phyloP scores from a whole-genome alignment of 2,888 invertebrate genomes.

The Pandemis heparana region DNA sequence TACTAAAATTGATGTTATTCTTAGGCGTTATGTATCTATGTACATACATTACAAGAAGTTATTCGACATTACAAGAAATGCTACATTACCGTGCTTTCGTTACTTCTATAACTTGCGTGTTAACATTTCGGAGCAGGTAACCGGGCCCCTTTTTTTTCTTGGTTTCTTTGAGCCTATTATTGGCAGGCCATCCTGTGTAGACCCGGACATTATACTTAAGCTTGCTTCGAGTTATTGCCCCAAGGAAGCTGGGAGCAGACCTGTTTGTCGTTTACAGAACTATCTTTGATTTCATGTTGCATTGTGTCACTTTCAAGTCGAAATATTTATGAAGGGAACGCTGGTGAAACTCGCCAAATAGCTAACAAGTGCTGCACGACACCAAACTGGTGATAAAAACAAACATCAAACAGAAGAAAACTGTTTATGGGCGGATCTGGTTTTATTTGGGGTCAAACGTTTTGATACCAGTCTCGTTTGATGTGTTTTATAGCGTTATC shows the following conservation, averaged over 20 bases:
- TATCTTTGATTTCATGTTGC: constrained; percentile 1
- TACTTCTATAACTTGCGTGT: constrained; percentile 39
- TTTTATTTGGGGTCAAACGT: constrained; percentile 74
- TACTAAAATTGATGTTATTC: background rate
- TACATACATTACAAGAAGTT: background rate
- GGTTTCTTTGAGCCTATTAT: constrained; percentile 64
- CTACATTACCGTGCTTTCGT: background rate
- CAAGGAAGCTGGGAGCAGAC: constrained; percentile 16
- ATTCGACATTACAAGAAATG: background rate
- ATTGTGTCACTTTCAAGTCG: constrained; percentile 36
- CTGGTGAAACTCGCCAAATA: constrained; percentile 61
- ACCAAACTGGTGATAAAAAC: constrained; percentile 56
- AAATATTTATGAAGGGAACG: constrained; percentile 48
- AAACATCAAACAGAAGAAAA: constrained; percentile 69
- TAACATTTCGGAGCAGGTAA: constrained; percentile 54
- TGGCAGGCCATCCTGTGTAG: constrained; percentile 53
- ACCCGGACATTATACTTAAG: constrained; percentile 52
- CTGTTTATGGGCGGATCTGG: constrained; percentile 68
- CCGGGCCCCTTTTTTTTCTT: constrained; percentile 74
- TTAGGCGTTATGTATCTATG: background rate
- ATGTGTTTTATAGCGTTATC: constrained; percentile 68
- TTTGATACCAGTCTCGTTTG: constrained; percentile 71
- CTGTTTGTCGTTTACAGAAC: constrained; percentile 26
- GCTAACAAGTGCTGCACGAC: constrained; percentile 57
- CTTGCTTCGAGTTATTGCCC: constrained; percentile 45